Evolutionary conservation across 2,797 vertebrate genomes (phyloP).

Genomic region (Momotus momota): DNA sequence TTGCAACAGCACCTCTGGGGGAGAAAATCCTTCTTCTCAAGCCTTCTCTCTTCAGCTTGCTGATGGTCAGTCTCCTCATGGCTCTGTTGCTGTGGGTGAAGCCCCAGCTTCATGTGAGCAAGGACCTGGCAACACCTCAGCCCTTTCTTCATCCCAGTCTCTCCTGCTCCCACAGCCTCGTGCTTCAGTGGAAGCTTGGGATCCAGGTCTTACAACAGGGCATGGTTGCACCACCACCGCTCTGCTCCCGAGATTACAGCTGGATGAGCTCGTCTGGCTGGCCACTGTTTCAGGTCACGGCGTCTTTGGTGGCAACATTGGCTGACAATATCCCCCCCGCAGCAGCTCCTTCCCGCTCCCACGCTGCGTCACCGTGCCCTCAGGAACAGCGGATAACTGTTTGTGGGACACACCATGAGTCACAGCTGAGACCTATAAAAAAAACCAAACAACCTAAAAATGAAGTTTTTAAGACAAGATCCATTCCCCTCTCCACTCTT

Average conservation of each 20-base stretch:
- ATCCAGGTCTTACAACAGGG: neutral
- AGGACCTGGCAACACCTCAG: neutral
- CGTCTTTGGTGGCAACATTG: neutral
- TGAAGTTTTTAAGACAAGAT: accelerated
- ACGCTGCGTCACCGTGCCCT: accelerated
- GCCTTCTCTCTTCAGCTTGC: neutral
- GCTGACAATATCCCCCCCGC: neutral
- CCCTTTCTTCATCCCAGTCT: neutral
- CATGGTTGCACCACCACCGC: neutral
- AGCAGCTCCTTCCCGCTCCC: neutral
- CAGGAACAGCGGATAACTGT: accelerated
- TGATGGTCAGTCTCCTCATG: neutral
- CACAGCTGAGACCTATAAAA: neutral
- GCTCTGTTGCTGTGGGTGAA: neutral
- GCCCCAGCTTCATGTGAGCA: accelerated
- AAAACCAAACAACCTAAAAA: accelerated
- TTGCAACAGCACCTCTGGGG: neutral
- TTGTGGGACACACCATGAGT: neutral
- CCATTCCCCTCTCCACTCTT: neutral
- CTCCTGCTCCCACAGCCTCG: neutral
- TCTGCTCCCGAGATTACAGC: neutral
- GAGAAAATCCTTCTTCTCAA: neutral
- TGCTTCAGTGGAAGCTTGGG: neutral
- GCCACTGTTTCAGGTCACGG: neutral
- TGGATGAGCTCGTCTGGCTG: neutral